Evolutionary conservation across 2,113 vertebrate genomes (phyloP).

Genomic region (Lycaon pictus): DNA sequence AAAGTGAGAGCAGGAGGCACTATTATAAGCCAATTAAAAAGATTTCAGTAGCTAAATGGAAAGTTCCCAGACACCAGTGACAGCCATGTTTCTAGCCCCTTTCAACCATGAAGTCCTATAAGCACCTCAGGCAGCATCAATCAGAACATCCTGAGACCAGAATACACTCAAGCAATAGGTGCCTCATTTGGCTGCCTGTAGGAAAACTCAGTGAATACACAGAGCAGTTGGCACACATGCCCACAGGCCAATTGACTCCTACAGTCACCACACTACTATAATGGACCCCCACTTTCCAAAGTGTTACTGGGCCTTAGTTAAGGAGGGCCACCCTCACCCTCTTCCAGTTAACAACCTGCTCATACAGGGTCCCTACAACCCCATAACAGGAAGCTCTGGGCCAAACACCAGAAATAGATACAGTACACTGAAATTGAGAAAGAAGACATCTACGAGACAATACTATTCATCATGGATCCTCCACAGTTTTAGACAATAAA

Average conservation of each 20-base stretch:
- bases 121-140: background rate
- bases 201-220: background rate
- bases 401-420: background rate
- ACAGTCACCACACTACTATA: background rate
- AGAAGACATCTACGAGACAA: background rate
- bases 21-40: conserved; percentile 38
- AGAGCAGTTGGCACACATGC: background rate
- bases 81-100: background rate
- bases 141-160: background rate
- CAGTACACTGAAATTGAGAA: background rate
- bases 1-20: background rate
- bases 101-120: background rate
- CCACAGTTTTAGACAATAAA: background rate
- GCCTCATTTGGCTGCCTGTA: background rate
- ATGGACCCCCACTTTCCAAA: conserved; percentile 8
- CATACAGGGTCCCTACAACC: background rate
- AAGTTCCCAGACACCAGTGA: background rate
- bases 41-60: conserved; percentile 16
- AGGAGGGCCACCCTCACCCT: background rate
- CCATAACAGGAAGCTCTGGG: background rate
- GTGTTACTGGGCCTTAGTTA: background rate
- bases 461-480: background rate
- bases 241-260: background rate
- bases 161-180: background rate
- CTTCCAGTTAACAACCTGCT: background rate